A percentile compares a stretch with the other conserved stretches of the same genome.
Conservation (phyloP, 2,797 vertebrate genomes). For the Falco naumanni region DNA sequence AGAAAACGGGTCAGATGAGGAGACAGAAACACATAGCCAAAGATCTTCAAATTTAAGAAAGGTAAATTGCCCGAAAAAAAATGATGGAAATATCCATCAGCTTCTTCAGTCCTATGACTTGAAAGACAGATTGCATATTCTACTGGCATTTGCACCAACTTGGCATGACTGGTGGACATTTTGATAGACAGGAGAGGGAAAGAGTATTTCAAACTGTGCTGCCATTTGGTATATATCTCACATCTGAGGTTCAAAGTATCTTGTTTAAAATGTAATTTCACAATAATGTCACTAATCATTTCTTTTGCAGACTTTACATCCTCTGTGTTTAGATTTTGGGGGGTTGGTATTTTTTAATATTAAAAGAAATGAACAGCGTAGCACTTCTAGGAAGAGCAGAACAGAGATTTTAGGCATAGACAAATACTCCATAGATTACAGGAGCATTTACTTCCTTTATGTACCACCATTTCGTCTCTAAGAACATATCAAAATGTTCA, state of each 20-base stretch:
- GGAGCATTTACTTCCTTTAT: neutral
- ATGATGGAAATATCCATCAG: neutral
- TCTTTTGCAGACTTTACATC: neutral
- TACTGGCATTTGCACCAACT: neutral
- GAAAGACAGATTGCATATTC: neutral
- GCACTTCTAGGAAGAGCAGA: neutral
- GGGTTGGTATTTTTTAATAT: neutral
- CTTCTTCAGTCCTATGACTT: neutral
- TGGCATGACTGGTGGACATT: neutral
- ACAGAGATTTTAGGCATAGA: neutral
- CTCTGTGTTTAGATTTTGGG: neutral
- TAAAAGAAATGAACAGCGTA: neutral
- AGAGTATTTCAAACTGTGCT: neutral
- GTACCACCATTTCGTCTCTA: neutral
- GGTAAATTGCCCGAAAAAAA: neutral
- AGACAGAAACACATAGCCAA: neutral
- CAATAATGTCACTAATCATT: neutral
- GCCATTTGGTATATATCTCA: neutral
- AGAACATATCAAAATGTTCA: neutral
- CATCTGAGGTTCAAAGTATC: neutral
- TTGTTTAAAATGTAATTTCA: neutral
- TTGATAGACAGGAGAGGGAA: neutral
- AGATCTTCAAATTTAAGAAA: neutral
- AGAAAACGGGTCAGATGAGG: neutral
- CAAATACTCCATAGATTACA: neutral